A percentile compares a stretch with the other conserved stretches of the same genome.
Evolutionary conservation across 2,113 vertebrate genomes (phyloP).

Genomic region (Setophaga petechia): DNA sequence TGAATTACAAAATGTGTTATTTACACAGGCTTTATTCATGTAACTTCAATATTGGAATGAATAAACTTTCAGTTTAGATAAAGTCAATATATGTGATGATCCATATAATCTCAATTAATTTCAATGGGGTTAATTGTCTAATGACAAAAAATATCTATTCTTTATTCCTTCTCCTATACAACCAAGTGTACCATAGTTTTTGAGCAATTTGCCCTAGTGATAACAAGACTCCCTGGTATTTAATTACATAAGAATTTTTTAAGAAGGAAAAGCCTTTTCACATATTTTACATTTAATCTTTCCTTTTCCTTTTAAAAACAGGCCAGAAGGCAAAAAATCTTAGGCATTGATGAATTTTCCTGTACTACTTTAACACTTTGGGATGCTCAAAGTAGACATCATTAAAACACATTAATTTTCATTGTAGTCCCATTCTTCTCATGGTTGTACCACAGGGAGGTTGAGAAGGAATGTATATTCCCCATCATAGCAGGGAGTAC

Average conservation of each 20-base stretch:
- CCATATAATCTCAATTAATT: background rate
- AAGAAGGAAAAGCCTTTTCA: background rate
- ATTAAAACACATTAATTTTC: background rate
- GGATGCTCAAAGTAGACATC: background rate
- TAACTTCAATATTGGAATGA: background rate
- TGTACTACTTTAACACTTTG: background rate
- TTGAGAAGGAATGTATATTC: background rate
- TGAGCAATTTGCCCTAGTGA: background rate
- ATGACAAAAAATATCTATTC: background rate
- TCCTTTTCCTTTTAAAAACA: background rate
- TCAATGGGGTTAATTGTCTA: background rate
- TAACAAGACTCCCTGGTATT: background rate
- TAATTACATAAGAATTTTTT: background rate
- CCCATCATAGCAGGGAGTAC: background rate
- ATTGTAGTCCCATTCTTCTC: background rate
- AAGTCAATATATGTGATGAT: background rate
- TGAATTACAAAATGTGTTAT: constrained; percentile 45
- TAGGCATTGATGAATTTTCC: background rate
- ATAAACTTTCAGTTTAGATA: background rate
- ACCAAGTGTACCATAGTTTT: background rate
- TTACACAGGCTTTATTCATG: background rate
- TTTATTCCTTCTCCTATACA: background rate
- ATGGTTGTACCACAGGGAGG: background rate
- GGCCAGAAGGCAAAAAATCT: background rate
- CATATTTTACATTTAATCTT: background rate